Conservation (phyloP, 2,888 invertebrate genomes). For the Drosophila affinis region DNA sequence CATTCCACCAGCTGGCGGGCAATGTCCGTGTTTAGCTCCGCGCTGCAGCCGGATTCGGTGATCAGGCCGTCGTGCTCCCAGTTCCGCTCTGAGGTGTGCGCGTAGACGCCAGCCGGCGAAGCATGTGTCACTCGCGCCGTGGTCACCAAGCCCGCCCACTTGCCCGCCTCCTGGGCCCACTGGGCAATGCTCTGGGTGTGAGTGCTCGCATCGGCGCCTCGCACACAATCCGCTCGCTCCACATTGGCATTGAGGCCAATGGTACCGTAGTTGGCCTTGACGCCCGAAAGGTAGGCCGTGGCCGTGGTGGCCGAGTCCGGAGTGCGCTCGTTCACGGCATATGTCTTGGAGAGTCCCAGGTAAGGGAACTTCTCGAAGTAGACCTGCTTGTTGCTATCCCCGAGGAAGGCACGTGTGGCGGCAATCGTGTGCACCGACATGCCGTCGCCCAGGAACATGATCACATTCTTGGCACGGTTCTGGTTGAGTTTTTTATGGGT, state of each 20-base stretch:
- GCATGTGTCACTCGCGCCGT: slow-evolving; percentile 92
- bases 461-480: slow-evolving; percentile 86
- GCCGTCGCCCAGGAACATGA: slow-evolving; percentile 90
- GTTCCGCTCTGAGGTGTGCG: slow-evolving; percentile 87
- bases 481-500: slow-evolving; percentile 64
- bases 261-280: slow-evolving; percentile 91
- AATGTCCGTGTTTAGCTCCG: slow-evolving; percentile 87
- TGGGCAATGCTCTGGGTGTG: slow-evolving; percentile 88
- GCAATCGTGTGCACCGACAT: slow-evolving; percentile 89
- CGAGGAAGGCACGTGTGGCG: slow-evolving; percentile 87
- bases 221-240: slow-evolving; percentile 86
- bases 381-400: slow-evolving; percentile 86
- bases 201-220: slow-evolving; percentile 85
- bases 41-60: slow-evolving; percentile 81
- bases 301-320: slow-evolving; percentile 93
- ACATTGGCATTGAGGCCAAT: slow-evolving; percentile 90
- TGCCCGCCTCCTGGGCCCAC: slow-evolving; percentile 88
- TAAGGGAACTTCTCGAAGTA: slow-evolving; percentile 88
- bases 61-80: slow-evolving; percentile 89
- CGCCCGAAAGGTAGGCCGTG: slow-evolving; percentile 91
- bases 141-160: slow-evolving; percentile 88
- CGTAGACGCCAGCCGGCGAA: slow-evolving; percentile 89
- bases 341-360: slow-evolving; percentile 86
- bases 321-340: slow-evolving; percentile 90
- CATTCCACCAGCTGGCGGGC: slow-evolving; percentile 88